Evolutionary conservation across 2,888 invertebrate genomes (phyloP), one percentile per base, ranked within the genome.

Genomic region (Latrodectus hesperus): DNA sequence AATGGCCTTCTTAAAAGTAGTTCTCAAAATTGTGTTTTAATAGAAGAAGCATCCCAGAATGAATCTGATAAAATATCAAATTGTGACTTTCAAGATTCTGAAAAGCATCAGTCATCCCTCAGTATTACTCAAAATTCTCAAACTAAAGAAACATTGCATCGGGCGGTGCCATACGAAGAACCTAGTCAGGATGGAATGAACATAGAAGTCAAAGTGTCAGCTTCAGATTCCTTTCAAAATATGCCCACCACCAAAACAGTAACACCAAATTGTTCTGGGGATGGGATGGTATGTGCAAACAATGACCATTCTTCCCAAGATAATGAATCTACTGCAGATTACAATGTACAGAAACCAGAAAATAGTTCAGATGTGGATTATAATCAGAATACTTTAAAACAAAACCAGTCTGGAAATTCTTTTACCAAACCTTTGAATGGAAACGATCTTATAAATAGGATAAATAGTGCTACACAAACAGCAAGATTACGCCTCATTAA

Each of bases 401-500:
- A 78, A 77, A 77, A 87, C 70, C 53, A 81, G 51, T 67, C 12
- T 60, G 75, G 55, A 65, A 73, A 65, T 67, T n/a, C 22, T 12
- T 71, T 70, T 83, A 51, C 52, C n/a, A 80, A 67, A 80, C 67
- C 53, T 60, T 12, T 72, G 4, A 80, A 88, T 83, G 79, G 79
- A 73, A 83, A 55, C 65, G 84, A 88, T 76, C 9, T 76, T 17
- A 76, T 81, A 17, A 88, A 78, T 38, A 60, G 84, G 60, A 88
- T 76, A 22, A 89, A 85, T 65, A 84, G 81, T 84, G 84, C 82
- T 22, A 87, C 89, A 12, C 84, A 88, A 82, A 89, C 82, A 4
- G 78, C 84, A 12, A 79, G 55, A 73, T 53, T 86, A n/a, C 53
- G 53, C 22, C 72, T 38, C 55, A 22, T 26, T 14, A 91, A 91